Evolutionary conservation across 2,113 vertebrate species (phyloP), one percentile per base, ranked within the genome.

Genomic region (Puntigrus tetrazona): DNA sequence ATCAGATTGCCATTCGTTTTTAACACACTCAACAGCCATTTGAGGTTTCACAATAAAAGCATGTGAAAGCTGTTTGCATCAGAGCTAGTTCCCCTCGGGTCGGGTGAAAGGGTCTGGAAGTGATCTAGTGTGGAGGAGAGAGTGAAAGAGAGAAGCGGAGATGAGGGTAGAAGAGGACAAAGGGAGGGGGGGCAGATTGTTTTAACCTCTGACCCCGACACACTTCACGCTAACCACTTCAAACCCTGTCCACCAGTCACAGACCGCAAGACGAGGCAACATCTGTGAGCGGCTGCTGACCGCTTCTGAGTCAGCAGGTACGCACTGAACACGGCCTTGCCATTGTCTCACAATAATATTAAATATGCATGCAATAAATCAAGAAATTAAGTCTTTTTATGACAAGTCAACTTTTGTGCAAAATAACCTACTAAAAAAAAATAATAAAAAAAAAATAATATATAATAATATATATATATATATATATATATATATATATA

Each of bases 161-260:
- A 55, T 27, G 27, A 41, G 59, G 14, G 78, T 31, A 57, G 81
- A 55, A 27, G 65, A 86, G 57, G 80, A 73, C 72, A 78, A 78
- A 83, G 85, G 79, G 65, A 77, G 85, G 89, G 91, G 91, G 87
- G 92, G 88, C 88, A 85, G 85, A 82, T 93, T 94, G 92, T 94
- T 92, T 86, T 94, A 94, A 93, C 93, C 93, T 91, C 88, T 93
- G 92, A 95, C 94, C 93, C 86, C 78, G 89, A 89, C 92, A 93
- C 91, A 89, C 92, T 93, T 89, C 92, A 91, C 91, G 92, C 89
- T 92, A 94, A 90, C 93, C 92, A 93, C 93, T 93, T 93, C 90
- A 93, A 93, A 93, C 88, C 87, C 87, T 88, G 70, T 89, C 90
- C 87, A 90, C 76, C 90, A 90, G 52, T 57, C 86, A 80, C 73